Conservation (phyloP, 1,140 invertebrate species). For the Magallana ariakensis region DNA sequence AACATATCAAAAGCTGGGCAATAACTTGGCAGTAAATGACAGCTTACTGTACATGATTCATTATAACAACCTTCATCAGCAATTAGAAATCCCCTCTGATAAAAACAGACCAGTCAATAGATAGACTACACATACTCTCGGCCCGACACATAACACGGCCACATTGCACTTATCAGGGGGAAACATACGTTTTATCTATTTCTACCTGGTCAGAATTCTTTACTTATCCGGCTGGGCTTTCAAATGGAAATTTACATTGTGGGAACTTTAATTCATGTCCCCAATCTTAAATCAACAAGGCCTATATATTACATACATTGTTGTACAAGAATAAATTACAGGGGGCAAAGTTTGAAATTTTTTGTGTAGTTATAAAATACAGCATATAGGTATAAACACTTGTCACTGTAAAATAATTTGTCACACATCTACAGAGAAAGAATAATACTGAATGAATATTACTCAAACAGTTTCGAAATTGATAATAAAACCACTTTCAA, state of each 20-base stretch:
- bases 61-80: constrained; percentile 8
- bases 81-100: constrained; percentile 22
- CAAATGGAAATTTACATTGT: constrained; percentile 29
- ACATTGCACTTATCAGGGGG: background rate
- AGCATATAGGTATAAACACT: background rate
- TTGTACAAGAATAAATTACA: constrained; percentile 27
- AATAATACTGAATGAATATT: background rate
- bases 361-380: background rate
- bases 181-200: constrained; percentile 24
- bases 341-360: background rate
- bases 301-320: constrained; percentile 20
- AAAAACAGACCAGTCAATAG: background rate
- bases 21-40: background rate
- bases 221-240: constrained; percentile 19
- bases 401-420: background rate
- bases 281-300: constrained; percentile 19
- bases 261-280: constrained; percentile 11
- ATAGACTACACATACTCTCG: background rate
- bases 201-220: constrained; percentile 2
- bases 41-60: background rate
- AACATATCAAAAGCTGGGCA: background rate
- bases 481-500: constrained; percentile 17
- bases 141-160: background rate
- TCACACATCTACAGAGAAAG: background rate
- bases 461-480: background rate